A percentile compares a stretch with the other conserved stretches of the same genome.
phyloP scores from a whole-genome alignment of 1,140 invertebrate species.

The Sesamia nonagrioides region DNA sequence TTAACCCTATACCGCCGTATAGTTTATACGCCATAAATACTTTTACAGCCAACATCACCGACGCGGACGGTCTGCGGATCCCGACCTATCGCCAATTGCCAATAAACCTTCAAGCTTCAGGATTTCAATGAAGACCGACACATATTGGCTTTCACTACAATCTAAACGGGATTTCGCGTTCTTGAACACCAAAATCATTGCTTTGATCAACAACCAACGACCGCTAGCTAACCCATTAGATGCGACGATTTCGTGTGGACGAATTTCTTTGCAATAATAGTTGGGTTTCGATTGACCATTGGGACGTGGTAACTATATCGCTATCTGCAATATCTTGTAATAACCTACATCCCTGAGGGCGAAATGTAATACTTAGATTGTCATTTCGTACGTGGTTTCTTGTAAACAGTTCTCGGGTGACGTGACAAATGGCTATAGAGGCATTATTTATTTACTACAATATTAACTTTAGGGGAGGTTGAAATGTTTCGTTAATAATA shows the following conservation, averaged over 20 bases:
- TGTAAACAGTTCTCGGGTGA: slow-evolving; percentile 35
- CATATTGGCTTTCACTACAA: slow-evolving; percentile 59
- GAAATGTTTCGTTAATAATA: slow-evolving; percentile 57
- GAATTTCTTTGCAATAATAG: slow-evolving; percentile 35
- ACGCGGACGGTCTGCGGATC: slow-evolving; percentile 28
- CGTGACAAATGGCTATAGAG: slow-evolving; percentile 53
- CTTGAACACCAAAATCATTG: slow-evolving; percentile 50
- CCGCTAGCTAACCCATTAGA: slow-evolving; percentile 22
- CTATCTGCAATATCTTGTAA: slow-evolving; percentile 43
- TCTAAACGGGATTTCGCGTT: slow-evolving; percentile 54
- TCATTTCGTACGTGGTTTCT: slow-evolving; percentile 45
- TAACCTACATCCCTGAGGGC: slow-evolving; percentile 28
- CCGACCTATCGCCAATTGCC: slow-evolving; percentile 64
- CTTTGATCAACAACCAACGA: slow-evolving; percentile 50
- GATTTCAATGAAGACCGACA: slow-evolving; percentile 69
- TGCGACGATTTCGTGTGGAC: slow-evolving; percentile 12
- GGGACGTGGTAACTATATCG: slow-evolving; percentile 13
- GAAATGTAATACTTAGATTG: slow-evolving; percentile 31
- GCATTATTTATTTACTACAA: slow-evolving; percentile 52
- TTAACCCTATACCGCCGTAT: slow-evolving; percentile 66
- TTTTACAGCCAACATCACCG: slow-evolving; percentile 73
- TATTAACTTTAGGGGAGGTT: slow-evolving; percentile 40
- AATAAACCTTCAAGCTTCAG: slow-evolving; percentile 65
- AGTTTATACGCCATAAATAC: slow-evolving; percentile 78
- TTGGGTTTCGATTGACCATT: slow-evolving; percentile 41